Evolutionary conservation across 92 coral and sea anemone species (phyloP).

Genomic region (Heliopora coerulea): DNA sequence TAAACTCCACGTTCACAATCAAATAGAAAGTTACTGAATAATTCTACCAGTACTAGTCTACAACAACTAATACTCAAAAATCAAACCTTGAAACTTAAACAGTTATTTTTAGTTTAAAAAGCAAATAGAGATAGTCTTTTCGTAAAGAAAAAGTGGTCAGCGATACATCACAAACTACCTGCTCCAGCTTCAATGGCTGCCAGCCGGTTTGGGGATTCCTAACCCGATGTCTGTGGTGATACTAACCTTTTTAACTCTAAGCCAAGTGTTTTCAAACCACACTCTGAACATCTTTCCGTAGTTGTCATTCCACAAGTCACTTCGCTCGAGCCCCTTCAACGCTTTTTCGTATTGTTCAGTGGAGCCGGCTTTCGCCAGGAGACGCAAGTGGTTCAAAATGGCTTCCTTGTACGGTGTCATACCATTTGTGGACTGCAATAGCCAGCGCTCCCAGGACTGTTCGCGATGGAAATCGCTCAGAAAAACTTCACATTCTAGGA

Average conservation of each 20-base stretch:
- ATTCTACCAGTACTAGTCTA: too few species aligned
- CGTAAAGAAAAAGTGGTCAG: too few species aligned
- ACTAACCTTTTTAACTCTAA: slow-evolving; percentile 39
- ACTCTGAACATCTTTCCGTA: slow-evolving; percentile 32
- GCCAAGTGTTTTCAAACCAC: slow-evolving; percentile 48
- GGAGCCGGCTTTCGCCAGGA: slow-evolving; percentile 22
- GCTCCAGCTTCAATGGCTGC: too few species aligned
- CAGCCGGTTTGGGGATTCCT: too few species aligned
- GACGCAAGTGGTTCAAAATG: slow-evolving; percentile 3
- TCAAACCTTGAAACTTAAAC: too few species aligned
- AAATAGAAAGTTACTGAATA: too few species aligned
- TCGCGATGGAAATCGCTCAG: slow-evolving; percentile 26
- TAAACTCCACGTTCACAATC: too few species aligned
- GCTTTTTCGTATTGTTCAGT: slow-evolving; percentile 23
- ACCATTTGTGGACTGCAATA: slow-evolving; percentile 24
- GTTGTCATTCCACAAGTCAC: slow-evolving; percentile 34
- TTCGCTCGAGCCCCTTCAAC: slow-evolving; percentile 13
- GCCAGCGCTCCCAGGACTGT: slow-evolving; percentile 40
- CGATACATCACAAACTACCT: too few species aligned
- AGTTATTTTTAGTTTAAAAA: too few species aligned
- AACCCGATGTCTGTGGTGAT: too few species aligned
- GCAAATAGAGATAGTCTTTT: too few species aligned
- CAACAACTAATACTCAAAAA: too few species aligned
- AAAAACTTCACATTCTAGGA: slow-evolving; percentile 33
- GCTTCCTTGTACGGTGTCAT: slow-evolving; percentile 46